Evolutionary conservation across 92 coral and sea anemone species (phyloP), one percentile per base, ranked within the genome.

Genomic region (Pocillopora grandis): DNA sequence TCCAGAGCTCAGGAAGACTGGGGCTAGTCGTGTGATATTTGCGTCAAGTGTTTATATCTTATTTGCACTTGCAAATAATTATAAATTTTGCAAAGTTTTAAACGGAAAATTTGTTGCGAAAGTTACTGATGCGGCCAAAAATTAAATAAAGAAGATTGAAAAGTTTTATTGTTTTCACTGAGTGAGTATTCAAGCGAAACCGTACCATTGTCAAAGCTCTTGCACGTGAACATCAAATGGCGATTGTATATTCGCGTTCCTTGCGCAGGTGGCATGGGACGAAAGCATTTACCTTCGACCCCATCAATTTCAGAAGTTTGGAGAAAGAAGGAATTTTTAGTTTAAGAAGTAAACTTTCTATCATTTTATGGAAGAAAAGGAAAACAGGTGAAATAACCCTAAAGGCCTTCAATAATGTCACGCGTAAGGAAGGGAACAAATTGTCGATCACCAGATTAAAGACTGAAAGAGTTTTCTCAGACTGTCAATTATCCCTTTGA

Each of bases 151-250:
- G 67, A 81, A 20, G 61, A 58, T 58, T 19, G 70, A 6, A 9
- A 36, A 59, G 13, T 13, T 59, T 20, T 18, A 36, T 36, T 71
- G 16, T 20, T 60, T 18, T 58, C 12, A 20, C 5, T 19, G 56
- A 13, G 20, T 33, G 59, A 33, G 42, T 70, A 58, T 58, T 57
- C 1, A 23, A 37, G 17, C 77, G 42, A n/a, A 81, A 60, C 58
- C 58, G 19, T 71, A 13, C 6, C 16, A 77, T 70, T 71, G 77
- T 58, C 69, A 15, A 10, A 81, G 3, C 21, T 8, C 1, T 1
- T 37, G 57, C 85, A 81, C 85, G 85, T 81, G 85, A 17, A 33
- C 77, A 71, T 71, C 85, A 81, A 71, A 69, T 81, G 85, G 20
- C 9, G 36, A 36, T 48, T 2, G 35, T 58, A 58, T 76, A 76